phyloP scores from a whole-genome alignment of 2,888 invertebrate species.

The Drosophila leonis region DNA sequence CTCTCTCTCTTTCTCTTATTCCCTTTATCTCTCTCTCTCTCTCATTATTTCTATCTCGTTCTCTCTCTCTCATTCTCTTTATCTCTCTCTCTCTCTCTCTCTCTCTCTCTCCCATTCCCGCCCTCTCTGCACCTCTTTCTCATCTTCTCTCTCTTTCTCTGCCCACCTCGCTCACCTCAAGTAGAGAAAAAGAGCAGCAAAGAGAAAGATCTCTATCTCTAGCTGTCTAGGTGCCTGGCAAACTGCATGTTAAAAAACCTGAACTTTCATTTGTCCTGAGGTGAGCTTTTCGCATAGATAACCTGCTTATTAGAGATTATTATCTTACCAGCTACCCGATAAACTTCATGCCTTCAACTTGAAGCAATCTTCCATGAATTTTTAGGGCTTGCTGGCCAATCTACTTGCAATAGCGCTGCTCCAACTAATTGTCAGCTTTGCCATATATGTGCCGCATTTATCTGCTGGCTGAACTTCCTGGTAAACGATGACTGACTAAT shows the following conservation, averaged over 20 bases:
- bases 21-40: no score
- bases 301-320: neutral
- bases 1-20: no score
- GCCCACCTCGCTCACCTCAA: neutral
- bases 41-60: no score
- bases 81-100: no score
- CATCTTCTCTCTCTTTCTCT: neutral
- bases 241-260: neutral
- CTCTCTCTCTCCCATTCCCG: no score
- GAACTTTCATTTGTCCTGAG: neutral
- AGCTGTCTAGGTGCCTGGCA: neutral
- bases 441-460: constrained; percentile 9
- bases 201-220: neutral
- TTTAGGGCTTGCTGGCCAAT: neutral
- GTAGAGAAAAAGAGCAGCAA: neutral
- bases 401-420: neutral
- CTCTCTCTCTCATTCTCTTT: no score
- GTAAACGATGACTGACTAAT: constrained; percentile 14
- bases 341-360: neutral
- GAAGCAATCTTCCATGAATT: neutral
- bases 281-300: no score
- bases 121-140: neutral
- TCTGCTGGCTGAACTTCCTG: constrained; percentile 8
- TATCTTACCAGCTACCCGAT: neutral
- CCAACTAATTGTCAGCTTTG: neutral